phyloP scores from a whole-genome alignment of 2,113 vertebrate genomes.

The Campylomormyrus tamandua region DNA sequence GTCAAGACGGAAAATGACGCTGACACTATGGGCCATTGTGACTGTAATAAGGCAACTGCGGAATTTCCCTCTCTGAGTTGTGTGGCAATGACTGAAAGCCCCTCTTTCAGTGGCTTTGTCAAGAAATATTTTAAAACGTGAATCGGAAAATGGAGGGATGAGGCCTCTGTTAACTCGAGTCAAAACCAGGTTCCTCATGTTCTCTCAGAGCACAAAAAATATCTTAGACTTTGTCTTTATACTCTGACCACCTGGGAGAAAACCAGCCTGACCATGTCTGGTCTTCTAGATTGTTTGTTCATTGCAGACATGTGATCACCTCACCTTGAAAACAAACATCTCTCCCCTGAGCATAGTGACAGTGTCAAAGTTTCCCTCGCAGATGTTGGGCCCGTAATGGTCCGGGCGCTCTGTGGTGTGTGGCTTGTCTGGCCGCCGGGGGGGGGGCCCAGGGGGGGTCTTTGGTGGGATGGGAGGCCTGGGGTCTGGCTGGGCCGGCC shows the following conservation, averaged over 20 bases:
- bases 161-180: background rate
- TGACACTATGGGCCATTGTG: background rate
- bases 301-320: background rate
- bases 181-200: background rate
- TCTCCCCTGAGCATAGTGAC: slow-evolving; percentile 88
- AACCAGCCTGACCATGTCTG: background rate
- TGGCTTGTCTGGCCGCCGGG: slow-evolving; percentile 67
- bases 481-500: slow-evolving; percentile 67
- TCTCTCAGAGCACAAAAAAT: background rate
- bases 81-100: background rate
- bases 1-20: background rate
- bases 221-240: background rate
- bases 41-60: background rate
- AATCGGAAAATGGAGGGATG: background rate
- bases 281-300: background rate
- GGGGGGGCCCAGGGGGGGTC: slow-evolving; percentile 60
- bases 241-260: background rate
- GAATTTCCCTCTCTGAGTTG: background rate
- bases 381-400: slow-evolving; percentile 86
- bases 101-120: background rate
- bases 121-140: background rate
- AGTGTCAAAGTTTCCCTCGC: slow-evolving; percentile 86
- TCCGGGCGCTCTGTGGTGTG: slow-evolving; percentile 73
- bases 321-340: slow-evolving; percentile 98
- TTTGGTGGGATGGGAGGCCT: slow-evolving; percentile 48